Base-by-base conservation (phyloP, 2,113 vertebrate species). In the Oncorhynchus keta region DNA sequence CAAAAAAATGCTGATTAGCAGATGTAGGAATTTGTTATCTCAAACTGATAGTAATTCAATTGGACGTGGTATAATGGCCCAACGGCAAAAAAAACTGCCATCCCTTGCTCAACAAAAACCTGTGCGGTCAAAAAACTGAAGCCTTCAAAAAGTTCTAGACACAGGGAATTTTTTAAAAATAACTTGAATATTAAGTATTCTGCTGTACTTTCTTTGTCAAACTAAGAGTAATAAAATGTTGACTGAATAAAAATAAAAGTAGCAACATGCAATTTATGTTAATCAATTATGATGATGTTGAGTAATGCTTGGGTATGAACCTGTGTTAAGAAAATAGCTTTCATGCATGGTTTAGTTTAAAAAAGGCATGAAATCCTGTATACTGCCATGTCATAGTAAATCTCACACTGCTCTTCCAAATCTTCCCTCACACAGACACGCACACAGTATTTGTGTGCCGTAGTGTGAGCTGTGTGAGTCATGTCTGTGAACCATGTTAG, bases 21-120 rank as follows among this genome's bases (percentile, higher is more conserved):
- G 76, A 76, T 62, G 39, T 55, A 77, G 77, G 83, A 74, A 83
- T 81, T 71, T 74, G 70, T 73, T 68, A 70, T 62, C 69, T 80
- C 51, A 73, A 79, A 75, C 45, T 76, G 26, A 70, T 8, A 24
- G 30, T 81, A 81, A 83, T 82, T 81, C 61, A 81, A 74, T 6
- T 32, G 65, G 86, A 83, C 75, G 72, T 45, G 49, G 70, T 32
- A 67, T 48, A 81, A 79, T 20, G 30, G 64, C 61, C 71, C n/a
- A 18, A 35, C 55, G 48, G 76, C 79, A 83, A 83, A 82, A 70
- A 80, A 81, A 45, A 1, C 35, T 39, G 35, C 35, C 35, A 32
- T 32, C 30, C 30, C 4, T 32, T 32, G 30, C 30, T 32, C 30
- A 80, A 82, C 51, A 72, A 76, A 84, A 81, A 79, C 76, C 62